phyloP scores from a whole-genome alignment of 1,140 invertebrate species.

The Panagrolaimus sp. region DNA sequence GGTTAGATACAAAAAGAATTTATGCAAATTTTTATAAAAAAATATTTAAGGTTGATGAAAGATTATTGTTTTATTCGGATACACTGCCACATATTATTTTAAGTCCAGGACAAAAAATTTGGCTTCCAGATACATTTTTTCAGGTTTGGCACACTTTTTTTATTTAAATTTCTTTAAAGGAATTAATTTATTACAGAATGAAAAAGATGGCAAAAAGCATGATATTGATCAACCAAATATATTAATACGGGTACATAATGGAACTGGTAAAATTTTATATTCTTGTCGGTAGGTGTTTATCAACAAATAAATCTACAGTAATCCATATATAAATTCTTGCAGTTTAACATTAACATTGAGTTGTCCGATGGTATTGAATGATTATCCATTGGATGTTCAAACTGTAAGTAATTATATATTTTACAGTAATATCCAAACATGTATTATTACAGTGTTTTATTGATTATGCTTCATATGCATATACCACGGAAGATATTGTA shows the following conservation, averaged over 20 bases:
- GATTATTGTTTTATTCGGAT: constrained; percentile 69
- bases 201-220: constrained; percentile 93
- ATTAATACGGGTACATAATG: constrained; percentile 88
- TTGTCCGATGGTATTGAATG: constrained; percentile 75
- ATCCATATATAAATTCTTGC: constrained; percentile 75
- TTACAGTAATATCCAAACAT: too few species aligned
- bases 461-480: constrained; percentile 70
- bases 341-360: constrained; percentile 72
- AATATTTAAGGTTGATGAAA: constrained; percentile 69
- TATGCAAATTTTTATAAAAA: too few species aligned
- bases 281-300: constrained; percentile 63
- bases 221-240: constrained; percentile 70
- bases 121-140: constrained; percentile 56
- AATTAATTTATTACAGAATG: constrained; percentile 83
- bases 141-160: constrained; percentile 27
- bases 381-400: constrained; percentile 88
- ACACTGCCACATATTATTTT: constrained; percentile 39
- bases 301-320: constrained; percentile 1
- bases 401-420: constrained; percentile 56
- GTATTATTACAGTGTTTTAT: constrained; percentile 69
- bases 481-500: constrained; percentile 68
- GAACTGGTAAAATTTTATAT: constrained; percentile 81
- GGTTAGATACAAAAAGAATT: constrained; percentile 59
- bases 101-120: constrained; percentile 39
- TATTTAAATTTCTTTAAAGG: background rate